Evolutionary conservation across 2,113 vertebrate species (phyloP).

Genomic region (Marcusenius ussheri): DNA sequence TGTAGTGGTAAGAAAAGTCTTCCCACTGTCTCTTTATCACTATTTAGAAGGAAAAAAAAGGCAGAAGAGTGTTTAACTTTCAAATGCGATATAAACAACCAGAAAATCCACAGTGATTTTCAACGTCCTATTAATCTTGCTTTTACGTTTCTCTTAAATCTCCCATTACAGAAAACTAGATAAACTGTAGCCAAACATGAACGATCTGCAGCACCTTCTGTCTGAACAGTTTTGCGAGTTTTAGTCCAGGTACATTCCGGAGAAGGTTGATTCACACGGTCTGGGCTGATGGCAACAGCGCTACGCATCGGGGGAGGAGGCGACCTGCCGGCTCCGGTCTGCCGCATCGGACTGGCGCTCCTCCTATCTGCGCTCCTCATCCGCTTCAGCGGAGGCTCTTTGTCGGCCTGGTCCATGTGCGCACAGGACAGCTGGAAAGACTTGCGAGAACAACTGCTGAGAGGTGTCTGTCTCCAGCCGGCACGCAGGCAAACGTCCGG

Average conservation of each 20-base stretch:
- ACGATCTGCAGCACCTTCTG: not conserved
- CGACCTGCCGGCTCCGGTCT: not conserved
- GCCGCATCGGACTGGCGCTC: not conserved
- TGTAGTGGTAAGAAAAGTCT: slow-evolving; percentile 50
- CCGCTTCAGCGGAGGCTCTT: slow-evolving; percentile 65
- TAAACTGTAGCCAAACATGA: not conserved
- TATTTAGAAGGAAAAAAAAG: slow-evolving; percentile 28
- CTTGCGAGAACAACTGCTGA: slow-evolving; percentile 38
- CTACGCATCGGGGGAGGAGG: not conserved
- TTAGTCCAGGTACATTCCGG: not conserved
- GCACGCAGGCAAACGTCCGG: not conserved
- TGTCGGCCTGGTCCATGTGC: slow-evolving; percentile 60
- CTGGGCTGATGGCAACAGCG: too few species aligned
- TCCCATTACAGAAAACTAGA: not conserved
- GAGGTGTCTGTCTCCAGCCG: slow-evolving; percentile 42
- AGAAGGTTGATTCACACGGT: not conserved
- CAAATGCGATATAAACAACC: not conserved
- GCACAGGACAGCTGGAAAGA: slow-evolving; percentile 54
- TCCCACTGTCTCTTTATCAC: slow-evolving; percentile 77
- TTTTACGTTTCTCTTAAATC: not conserved
- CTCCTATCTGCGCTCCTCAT: slow-evolving; percentile 50
- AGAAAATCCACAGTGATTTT: not conserved
- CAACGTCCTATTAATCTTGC: not conserved
- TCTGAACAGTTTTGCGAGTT: not conserved
- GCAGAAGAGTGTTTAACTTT: not conserved